Base-by-base conservation (phyloP, 2,888 invertebrate genomes). In the Ditylenchus weischeri region DNA sequence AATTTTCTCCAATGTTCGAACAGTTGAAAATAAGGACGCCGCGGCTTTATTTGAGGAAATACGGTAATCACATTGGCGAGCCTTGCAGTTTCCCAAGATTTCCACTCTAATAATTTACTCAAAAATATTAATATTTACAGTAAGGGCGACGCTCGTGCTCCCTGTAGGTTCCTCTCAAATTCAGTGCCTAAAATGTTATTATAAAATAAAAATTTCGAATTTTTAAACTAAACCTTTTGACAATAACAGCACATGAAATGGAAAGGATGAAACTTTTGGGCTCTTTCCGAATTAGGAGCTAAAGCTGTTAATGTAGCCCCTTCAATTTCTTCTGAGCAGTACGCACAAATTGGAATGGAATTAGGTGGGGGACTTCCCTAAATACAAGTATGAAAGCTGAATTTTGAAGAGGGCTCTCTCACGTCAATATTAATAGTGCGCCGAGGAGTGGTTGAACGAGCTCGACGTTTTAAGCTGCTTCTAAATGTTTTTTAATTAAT, bases 91-190 rank as follows among this genome's bases (percentile, higher is more conserved):
- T 29, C 29, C 29, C 3, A 29, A 29, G 5, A 29, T 29, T 29
- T 29, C 3, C 29, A 2, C 29, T 29, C 29, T 29, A 29, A 29
- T 4, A 29, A 29, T 29, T 29, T 29, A 29, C 29, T 29, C 29
- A 29, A 29, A 29, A 29, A 29, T 29, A 29, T 29, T 29, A 29
- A 29, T 29, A 29, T 29, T 43, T 43, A 43, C 43, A 59, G 85
- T 98, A 98, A 0, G 98, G 96, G 84, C 96, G 95, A 82, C 94
- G 93, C 84, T 93, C 94, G 84, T 96, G 95, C 85, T 98, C 98
- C 0, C 80, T 73, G 72, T 77, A 80, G 8, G 83, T 81, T 38
- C 83, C 83, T 57, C 80, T 79, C 70, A 79, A 72, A 69, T 82
- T 83, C 51, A 82, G 68, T 11, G 82, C 79, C 70, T 74, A 64